Evolutionary conservation across 2,888 invertebrate species (phyloP), one percentile per base, ranked within the genome.

Genomic region (Rotaria socialis): DNA sequence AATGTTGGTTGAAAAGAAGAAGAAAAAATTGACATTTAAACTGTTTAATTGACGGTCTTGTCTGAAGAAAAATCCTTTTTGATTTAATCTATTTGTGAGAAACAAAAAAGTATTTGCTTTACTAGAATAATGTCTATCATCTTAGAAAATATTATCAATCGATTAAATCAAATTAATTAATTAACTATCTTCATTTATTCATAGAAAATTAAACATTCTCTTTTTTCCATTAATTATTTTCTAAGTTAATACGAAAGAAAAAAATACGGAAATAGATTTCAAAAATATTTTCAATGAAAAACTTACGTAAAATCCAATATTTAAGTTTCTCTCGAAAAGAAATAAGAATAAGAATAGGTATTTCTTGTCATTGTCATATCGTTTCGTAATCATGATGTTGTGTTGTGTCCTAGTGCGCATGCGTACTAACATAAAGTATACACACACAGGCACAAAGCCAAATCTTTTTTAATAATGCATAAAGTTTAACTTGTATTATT

Each of bases 381-480:
- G 16, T 67, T 67, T 67, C 67, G 35, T 67, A 67, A 67, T 67
- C 67, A 67, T 35, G 35, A 27, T 41, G 35, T 67, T 67, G 67
- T 67, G 56, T 56, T 56, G 56, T 56, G 67, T 41, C 14, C 35
- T 67, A 19, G 35, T 27, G 6, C 5, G 16, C 7, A 67, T 67
- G n/a, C 67, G 19, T 35, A 41, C 67, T 41, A 67, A 67, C 35
- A 27, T 67, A 35, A 67, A 67, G 67, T 67, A 67, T 35, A 67
- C 67, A 67, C 67, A 67, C 35, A 35, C 35, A 35, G 35, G 67
- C 35, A 67, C 35, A 67, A 67, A 67, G 67, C 35, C 67, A 67
- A 67, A 67, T 67, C 67, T 67, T 67, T 67, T 67, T 67, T 67
- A 67, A 67, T 67, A 67, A 67, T 67, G 67, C 67, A 67, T 67